phyloP scores from a whole-genome alignment of 2,888 invertebrate genomes.

The Drosophila leonis region DNA sequence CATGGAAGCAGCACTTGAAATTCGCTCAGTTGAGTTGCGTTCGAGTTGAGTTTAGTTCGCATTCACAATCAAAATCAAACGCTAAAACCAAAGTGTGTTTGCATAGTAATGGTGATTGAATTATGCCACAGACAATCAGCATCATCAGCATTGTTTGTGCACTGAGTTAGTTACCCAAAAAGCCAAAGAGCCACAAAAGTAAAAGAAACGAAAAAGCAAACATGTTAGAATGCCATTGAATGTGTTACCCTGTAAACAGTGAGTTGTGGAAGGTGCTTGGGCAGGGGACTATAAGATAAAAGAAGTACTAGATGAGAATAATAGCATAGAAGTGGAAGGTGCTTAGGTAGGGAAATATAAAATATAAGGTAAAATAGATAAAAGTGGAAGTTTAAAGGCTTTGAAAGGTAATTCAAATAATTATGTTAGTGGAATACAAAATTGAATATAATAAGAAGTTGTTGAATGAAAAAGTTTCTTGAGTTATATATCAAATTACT shows the following conservation, averaged over 20 bases:
- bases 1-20: conserved; percentile 7
- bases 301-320: not conserved
- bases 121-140: conserved; percentile 77
- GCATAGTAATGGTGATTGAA: conserved; percentile 80
- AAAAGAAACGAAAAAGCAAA: not conserved
- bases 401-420: no score
- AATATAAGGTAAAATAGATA: no score
- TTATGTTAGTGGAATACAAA: no score
- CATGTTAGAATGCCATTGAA: conserved; percentile 6
- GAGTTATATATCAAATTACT: no score
- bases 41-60: conserved; percentile 16
- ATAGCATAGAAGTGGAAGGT: no score
- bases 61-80: conserved; percentile 70
- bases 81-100: conserved; percentile 69
- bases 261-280: no score
- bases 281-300: not conserved
- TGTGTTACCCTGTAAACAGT: not conserved
- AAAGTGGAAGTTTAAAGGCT: no score
- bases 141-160: conserved; percentile 79
- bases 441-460: no score
- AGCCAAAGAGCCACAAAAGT: conserved; percentile 7
- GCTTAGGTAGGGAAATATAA: no score
- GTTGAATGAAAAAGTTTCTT: no score
- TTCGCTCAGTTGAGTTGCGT: conserved; percentile 9
- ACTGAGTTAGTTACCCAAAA: conserved; percentile 59